A percentile compares a stretch with the other conserved stretches of the same genome.
Evolutionary conservation across 2,888 invertebrate genomes (phyloP).

Genomic region (Tribolium freemani): DNA sequence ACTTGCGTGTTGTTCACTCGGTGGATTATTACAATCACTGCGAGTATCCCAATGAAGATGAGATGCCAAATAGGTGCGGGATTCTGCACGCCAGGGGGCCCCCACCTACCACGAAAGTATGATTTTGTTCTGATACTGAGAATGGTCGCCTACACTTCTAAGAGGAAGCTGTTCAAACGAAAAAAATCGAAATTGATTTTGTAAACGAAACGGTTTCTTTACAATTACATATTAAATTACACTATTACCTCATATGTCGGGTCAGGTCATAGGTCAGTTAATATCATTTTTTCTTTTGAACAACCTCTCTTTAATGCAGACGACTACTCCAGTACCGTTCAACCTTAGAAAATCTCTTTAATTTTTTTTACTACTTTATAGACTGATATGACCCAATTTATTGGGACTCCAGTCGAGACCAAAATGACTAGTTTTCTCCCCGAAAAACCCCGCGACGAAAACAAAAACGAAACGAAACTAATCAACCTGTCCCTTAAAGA

Average conservation of each 20-base stretch:
- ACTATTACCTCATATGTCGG: too few relatives aligned
- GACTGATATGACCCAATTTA: slow-evolving; percentile 79
- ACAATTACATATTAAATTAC: too few relatives aligned
- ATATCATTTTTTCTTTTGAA: too few relatives aligned
- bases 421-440: slow-evolving; percentile 93
- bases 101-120: slow-evolving; percentile 85
- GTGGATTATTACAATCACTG: slow-evolving; percentile 99
- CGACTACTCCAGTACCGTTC: too few relatives aligned
- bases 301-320: too few relatives aligned
- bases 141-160: too few relatives aligned
- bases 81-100: slow-evolving; percentile 97
- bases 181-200: background rate
- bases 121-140: too few relatives aligned
- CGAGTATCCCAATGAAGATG: slow-evolving; percentile 99
- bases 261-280: background rate
- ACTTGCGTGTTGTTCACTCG: slow-evolving; percentile 96
- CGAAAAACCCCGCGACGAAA: slow-evolving; percentile 80
- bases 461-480: slow-evolving; percentile 70
- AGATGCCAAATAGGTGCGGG: slow-evolving; percentile 99
- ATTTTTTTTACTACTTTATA: slow-evolving; percentile 57
- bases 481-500: slow-evolving; percentile 67
- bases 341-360: too few relatives aligned
- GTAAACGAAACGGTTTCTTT: background rate
- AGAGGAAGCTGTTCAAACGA: too few relatives aligned
- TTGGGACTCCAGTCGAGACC: slow-evolving; percentile 86